Percentiles rank a stretch among this genome's conserved stretches.
Evolutionary conservation across 2,888 invertebrate genomes (phyloP).

Genomic region (Cristatella mucedo): DNA sequence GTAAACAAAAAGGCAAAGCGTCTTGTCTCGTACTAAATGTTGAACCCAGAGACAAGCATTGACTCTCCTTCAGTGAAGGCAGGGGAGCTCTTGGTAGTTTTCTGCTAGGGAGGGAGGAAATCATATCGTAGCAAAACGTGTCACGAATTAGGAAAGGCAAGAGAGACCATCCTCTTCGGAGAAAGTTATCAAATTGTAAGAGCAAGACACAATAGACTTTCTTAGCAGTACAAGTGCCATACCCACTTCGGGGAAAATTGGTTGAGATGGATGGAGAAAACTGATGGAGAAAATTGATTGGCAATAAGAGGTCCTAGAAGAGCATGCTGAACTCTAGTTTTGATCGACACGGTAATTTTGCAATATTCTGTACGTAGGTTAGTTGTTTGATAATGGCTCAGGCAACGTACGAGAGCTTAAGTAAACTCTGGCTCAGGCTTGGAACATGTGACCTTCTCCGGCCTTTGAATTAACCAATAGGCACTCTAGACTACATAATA

Average conservation of each 20-base stretch:
- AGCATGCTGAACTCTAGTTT: too few species aligned
- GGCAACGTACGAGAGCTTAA: too few species aligned
- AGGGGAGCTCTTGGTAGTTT: constrained; percentile 35
- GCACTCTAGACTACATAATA: too few species aligned
- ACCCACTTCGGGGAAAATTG: constrained; percentile 60
- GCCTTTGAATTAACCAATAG: too few species aligned
- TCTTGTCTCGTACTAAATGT: constrained; percentile 50
- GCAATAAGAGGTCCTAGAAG: too few species aligned
- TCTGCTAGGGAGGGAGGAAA: constrained; percentile 27
- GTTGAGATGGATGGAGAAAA: too few species aligned
- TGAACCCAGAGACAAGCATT: constrained; percentile 62
- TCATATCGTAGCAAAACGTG: constrained; percentile 21
- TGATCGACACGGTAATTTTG: too few species aligned
- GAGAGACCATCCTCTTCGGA: not conserved
- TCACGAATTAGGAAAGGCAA: constrained; percentile 16
- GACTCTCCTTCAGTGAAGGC: constrained; percentile 63
- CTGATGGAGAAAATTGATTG: too few species aligned
- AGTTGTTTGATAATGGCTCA: too few species aligned
- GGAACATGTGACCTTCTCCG: too few species aligned
- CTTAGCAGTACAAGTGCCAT: constrained; percentile 50
- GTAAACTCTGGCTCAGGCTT: too few species aligned
- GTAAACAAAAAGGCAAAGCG: constrained; percentile 33
- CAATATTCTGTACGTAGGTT: too few species aligned
- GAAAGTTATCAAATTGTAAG: constrained; percentile 17
- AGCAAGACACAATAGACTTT: constrained; percentile 44